These are phyloP conservation scores for Albula glossodonta DNA, from an alignment of 2,113 vertebrate species.

Conservation along the genomic window DNA sequence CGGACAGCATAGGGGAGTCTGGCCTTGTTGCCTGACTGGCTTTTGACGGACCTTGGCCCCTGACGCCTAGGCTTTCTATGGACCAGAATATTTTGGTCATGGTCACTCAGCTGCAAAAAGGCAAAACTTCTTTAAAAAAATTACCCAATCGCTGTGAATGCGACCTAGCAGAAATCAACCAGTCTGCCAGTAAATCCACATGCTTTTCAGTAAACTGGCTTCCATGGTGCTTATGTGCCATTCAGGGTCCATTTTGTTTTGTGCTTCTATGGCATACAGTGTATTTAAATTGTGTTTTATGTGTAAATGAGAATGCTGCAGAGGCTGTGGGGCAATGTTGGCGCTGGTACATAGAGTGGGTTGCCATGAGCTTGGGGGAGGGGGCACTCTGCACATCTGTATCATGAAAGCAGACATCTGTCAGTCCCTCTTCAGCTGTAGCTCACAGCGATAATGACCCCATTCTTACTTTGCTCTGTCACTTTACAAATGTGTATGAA, in stretches of 20 bases:
- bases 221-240: background rate
- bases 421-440: background rate
- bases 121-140: background rate
- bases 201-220: background rate
- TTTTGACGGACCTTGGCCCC: background rate
- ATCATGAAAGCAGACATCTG: constrained; percentile 27
- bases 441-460: constrained; percentile 17
- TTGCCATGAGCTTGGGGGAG: constrained; percentile 3
- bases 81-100: constrained; percentile 1
- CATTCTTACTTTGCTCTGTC: background rate
- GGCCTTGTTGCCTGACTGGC: background rate
- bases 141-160: background rate
- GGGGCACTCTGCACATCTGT: constrained; percentile 34
- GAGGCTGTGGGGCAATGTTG: constrained; percentile 9
- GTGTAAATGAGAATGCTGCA: background rate
- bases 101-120: background rate
- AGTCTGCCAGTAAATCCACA: background rate
- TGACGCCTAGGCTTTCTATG: background rate
- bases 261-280: background rate
- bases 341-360: background rate
- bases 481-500: background rate
- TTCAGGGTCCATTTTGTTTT: background rate
- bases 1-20: background rate
- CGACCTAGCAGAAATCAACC: background rate
- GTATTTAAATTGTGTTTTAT: background rate